phyloP scores from a whole-genome alignment of 1,140 invertebrate species.

The Drosophila tropicalis region DNA sequence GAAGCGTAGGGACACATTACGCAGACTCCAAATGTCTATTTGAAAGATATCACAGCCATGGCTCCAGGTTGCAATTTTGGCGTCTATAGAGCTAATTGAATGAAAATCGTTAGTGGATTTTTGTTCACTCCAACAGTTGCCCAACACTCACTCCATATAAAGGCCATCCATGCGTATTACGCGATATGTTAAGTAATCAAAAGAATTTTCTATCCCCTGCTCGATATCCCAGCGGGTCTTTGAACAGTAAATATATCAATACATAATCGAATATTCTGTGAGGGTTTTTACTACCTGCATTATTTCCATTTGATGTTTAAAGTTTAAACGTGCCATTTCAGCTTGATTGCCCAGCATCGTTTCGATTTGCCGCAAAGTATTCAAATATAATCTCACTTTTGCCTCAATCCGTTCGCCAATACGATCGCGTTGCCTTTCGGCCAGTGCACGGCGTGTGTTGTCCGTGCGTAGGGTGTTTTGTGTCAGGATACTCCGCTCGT shows the following conservation, averaged over 20 bases:
- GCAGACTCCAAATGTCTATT: constrained; percentile 70
- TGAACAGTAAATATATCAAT: neutral
- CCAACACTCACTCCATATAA: constrained; percentile 64
- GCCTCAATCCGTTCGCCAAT: constrained; percentile 44
- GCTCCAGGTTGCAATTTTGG: constrained; percentile 46
- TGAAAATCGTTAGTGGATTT: neutral
- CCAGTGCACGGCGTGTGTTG: constrained; percentile 21
- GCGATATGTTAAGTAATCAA: constrained; percentile 69
- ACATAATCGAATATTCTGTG: neutral
- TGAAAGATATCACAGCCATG: constrained; percentile 37
- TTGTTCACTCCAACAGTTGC: neutral
- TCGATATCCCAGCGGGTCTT: constrained; percentile 50
- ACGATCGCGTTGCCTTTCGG: constrained; percentile 16
- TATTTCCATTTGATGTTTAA: constrained; percentile 29
- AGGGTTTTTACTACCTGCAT: constrained; percentile 33
- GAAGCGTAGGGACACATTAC: constrained; percentile 65
- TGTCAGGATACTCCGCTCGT: constrained; percentile 57
- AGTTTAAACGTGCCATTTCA: constrained; percentile 40
- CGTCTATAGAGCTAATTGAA: constrained; percentile 45
- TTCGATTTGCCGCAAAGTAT: constrained; percentile 48
- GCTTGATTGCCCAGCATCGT: constrained; percentile 52
- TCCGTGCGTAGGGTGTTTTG: constrained; percentile 60
- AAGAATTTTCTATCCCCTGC: constrained; percentile 37
- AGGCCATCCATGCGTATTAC: constrained; percentile 59
- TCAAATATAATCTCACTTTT: constrained; percentile 45